These are phyloP conservation scores for Drosophila nannoptera DNA, from an alignment of 1,140 invertebrate species.

Conservation along the genomic window DNA sequence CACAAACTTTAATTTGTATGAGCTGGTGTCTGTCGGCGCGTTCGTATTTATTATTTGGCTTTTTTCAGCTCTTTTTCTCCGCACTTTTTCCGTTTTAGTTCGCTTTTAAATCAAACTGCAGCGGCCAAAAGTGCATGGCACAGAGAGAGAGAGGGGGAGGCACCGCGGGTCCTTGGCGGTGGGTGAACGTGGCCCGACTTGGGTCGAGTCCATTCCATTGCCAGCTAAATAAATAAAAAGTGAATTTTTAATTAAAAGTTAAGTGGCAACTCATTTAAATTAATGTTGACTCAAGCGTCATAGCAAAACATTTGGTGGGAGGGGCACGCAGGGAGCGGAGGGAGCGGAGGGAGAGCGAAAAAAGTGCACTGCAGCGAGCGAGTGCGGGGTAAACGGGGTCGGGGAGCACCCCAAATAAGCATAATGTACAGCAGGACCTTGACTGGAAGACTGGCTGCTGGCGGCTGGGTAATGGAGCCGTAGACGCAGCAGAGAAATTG, in stretches of 20 bases:
- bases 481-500: constrained; percentile 23
- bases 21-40: constrained; percentile 45
- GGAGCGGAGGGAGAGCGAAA: constrained; percentile 8
- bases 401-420: constrained; percentile 51
- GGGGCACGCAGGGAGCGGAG: constrained; percentile 22
- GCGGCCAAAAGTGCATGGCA: constrained; percentile 40
- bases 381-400: background rate
- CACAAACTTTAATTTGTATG: constrained; percentile 75
- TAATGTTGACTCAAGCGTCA: constrained; percentile 78
- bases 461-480: constrained; percentile 32
- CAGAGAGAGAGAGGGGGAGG: background rate
- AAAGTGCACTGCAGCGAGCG: constrained; percentile 33
- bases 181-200: constrained; percentile 1
- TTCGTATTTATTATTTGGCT: constrained; percentile 24
- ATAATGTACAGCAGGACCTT: constrained; percentile 68
- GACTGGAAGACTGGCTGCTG: constrained; percentile 29
- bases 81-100: constrained; percentile 53
- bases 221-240: constrained; percentile 77
- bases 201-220: constrained; percentile 64
- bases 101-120: constrained; percentile 68
- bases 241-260: constrained; percentile 78
- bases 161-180: background rate
- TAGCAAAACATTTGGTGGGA: constrained; percentile 71
- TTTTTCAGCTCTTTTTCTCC: constrained; percentile 8
- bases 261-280: constrained; percentile 78